Conservation (phyloP, 1,140 invertebrate species). For the Oryctes rhinoceros region DNA sequence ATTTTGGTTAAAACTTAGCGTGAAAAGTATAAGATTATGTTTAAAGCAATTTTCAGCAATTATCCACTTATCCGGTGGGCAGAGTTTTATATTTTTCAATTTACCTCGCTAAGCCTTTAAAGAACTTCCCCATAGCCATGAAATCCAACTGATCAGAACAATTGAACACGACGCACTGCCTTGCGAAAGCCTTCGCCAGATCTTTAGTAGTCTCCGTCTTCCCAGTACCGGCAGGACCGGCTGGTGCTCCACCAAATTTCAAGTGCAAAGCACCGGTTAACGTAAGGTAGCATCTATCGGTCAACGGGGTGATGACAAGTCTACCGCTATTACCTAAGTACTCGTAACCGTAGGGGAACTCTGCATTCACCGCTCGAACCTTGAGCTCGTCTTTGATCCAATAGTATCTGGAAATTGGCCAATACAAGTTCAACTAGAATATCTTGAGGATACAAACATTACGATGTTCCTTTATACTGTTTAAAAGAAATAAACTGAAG, state of each 20-base stretch:
- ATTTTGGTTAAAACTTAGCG: too few relatives aligned
- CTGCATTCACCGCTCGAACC: constrained; percentile 73
- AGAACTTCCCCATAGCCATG: constrained; percentile 76
- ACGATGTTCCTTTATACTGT: too few relatives aligned
- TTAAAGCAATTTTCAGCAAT: too few relatives aligned
- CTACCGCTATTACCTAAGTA: constrained; percentile 90
- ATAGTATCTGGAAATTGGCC: constrained; percentile 65
- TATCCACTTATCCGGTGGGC: too few relatives aligned
- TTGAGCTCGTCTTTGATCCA: constrained; percentile 67
- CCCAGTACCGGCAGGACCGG: constrained; percentile 79
- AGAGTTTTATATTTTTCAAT: not conserved
- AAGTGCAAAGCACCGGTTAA: constrained; percentile 74
- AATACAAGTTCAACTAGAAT: not conserved
- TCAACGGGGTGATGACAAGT: constrained; percentile 88
- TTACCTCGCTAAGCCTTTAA: constrained; percentile 66
- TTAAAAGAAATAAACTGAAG: too few relatives aligned
- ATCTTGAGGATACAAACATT: not conserved
- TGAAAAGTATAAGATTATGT: too few relatives aligned
- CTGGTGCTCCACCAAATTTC: constrained; percentile 76
- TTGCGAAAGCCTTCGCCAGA: constrained; percentile 77
- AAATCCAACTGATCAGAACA: constrained; percentile 79
- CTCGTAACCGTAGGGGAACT: constrained; percentile 91
- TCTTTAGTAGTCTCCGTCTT: constrained; percentile 82
- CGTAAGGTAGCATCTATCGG: constrained; percentile 81
- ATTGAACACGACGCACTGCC: constrained; percentile 81